Base-by-base conservation (phyloP, 2,113 vertebrate species). In the Lucifuga dentata region DNA sequence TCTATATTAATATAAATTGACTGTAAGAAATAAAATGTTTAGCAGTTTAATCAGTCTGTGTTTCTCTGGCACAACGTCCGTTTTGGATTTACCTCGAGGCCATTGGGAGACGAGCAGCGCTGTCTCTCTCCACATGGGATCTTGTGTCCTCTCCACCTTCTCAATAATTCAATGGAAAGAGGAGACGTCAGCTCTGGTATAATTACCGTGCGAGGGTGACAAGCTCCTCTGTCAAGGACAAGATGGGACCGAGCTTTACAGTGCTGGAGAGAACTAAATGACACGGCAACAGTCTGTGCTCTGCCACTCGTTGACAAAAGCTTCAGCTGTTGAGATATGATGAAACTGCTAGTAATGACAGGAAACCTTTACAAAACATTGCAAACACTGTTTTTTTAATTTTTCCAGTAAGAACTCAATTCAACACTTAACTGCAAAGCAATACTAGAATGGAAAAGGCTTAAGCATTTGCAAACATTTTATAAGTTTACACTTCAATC, bases 151-250 rank as follows among this genome's bases (percentile, higher is more conserved):
- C 79, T 73, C 66, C 70, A 73, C 75, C 84, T 86, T 75, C 80
- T 91, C 82, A 87, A 89, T 90, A 85, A 90, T 88, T 88, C 84
- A 90, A 80, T 79, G 78, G 87, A 78, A 89, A 89, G 81, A 73
- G 61, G 87, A 89, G 84, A 88, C 71, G 65, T 88, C 85, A 81
- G 72, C 76, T 78, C 76, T 80, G 56, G 81, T 76, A 89, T 91
- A 90, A 88, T 91, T 89, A 91, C 90, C 78, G 83, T 68, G 77
- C 75, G 76, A 85, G 81, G 76, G 84, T 79, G 88, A 89, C 85
- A 80, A 76, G 82, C 81, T 89, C 74, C 72, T 79, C 86, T 76
- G 76, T 88, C 87, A 88, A 89, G 89, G 86, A 66, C 86, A 86
- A 52, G 66, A 86, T 41, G 67, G 71, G 44, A 51, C 56, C 11